Conservation (phyloP, 2,113 vertebrate species). For the Elephas maximus region DNA sequence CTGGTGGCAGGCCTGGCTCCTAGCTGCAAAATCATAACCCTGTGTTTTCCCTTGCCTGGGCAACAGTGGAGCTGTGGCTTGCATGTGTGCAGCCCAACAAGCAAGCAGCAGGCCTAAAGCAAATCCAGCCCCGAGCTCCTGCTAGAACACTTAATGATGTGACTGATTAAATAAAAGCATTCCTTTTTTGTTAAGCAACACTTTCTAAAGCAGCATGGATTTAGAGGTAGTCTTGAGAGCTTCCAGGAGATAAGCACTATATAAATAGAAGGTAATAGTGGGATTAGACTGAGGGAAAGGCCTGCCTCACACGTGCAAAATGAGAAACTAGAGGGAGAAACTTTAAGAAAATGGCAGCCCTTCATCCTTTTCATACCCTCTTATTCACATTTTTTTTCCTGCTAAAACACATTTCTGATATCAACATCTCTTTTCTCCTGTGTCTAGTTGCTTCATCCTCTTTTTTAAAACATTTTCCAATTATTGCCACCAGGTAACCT, state of each 20-base stretch:
- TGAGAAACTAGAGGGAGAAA: slow-evolving; percentile 50
- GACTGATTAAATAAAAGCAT: slow-evolving; percentile 24
- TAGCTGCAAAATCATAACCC: background rate
- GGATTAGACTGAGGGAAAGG: slow-evolving; percentile 14
- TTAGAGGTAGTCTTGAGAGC: slow-evolving; percentile 14
- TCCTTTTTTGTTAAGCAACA: slow-evolving; percentile 48
- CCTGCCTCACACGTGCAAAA: background rate
- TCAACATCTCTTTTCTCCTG: slow-evolving; percentile 28
- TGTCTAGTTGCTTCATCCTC: slow-evolving; percentile 36
- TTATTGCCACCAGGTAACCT: slow-evolving; percentile 53
- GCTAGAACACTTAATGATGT: slow-evolving; percentile 45
- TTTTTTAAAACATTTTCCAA: slow-evolving; percentile 35
- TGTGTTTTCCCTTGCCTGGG: background rate
- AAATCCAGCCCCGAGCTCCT: background rate
- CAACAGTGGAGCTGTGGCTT: background rate
- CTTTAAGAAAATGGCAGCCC: background rate
- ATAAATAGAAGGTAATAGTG: slow-evolving; percentile 58
- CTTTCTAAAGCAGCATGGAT: slow-evolving; percentile 53
- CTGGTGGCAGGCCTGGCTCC: background rate
- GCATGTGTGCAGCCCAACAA: background rate
- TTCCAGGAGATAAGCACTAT: slow-evolving; percentile 46
- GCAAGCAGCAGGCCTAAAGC: background rate
- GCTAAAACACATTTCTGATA: slow-evolving; percentile 26
- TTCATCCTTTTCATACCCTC: slow-evolving; percentile 44
- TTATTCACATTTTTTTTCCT: background rate